Conservation (phyloP, 2,113 vertebrate genomes). For the Ptilorrhoa leucosticta region DNA sequence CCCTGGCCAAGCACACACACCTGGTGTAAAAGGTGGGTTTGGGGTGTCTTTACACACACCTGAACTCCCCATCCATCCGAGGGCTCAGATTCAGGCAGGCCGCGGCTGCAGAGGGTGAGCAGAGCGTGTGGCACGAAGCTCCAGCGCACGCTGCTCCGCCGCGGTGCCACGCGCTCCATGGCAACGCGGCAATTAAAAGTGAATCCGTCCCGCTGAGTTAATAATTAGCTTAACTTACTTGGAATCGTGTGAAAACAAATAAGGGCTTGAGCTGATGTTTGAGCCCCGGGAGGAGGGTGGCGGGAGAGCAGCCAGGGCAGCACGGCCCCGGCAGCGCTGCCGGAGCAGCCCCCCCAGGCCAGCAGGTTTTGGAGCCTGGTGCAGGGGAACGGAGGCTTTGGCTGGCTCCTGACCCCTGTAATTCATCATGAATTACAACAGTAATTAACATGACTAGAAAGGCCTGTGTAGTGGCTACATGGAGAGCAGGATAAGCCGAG, state of each 20-base stretch:
- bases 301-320: not conserved
- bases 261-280: not conserved
- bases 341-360: not conserved
- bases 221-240: constrained; percentile 57
- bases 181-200: constrained; percentile 45
- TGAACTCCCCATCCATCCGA: accelerated
- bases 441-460: not conserved
- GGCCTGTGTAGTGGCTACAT: not conserved
- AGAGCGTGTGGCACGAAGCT: not conserved
- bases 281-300: not conserved
- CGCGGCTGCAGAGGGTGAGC: not conserved
- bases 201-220: constrained; percentile 43
- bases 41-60: accelerated
- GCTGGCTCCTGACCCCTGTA: not conserved
- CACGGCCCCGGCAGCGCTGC: not conserved
- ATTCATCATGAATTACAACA: not conserved
- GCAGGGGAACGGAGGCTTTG: not conserved
- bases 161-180: not conserved
- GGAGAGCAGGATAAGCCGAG: not conserved
- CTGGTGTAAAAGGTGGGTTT: accelerated
- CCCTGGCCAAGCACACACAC: not conserved
- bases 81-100: accelerated
- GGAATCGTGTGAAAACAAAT: constrained; percentile 32
- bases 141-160: not conserved
- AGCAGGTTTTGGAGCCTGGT: not conserved